Conservation (phyloP, 92 coral and sea anemone species). For the Actinernus sp. region DNA sequence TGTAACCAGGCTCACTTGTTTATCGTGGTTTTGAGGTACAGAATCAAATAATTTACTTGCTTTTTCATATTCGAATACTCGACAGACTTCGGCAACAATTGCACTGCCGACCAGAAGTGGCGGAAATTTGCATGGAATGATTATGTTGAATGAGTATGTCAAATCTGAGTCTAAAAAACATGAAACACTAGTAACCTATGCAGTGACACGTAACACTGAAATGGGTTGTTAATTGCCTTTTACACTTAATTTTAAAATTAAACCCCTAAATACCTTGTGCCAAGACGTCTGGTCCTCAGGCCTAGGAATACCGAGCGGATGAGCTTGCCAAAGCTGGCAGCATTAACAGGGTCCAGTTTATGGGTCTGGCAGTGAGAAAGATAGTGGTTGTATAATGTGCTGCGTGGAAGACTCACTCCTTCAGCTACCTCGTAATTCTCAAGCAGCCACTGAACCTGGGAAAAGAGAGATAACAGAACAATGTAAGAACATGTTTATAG, state of each 20-base stretch:
- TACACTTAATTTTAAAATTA: background rate
- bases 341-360: slow-evolving; percentile 99
- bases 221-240: background rate
- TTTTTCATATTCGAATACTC: too few relatives aligned
- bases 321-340: slow-evolving; percentile 99
- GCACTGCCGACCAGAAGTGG: too few relatives aligned
- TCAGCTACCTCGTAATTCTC: slow-evolving; percentile 98
- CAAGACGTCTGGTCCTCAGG: slow-evolving; percentile 94
- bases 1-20: too few relatives aligned
- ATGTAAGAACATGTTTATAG: background rate
- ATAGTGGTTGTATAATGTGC: slow-evolving; percentile 96
- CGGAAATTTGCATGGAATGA: too few relatives aligned
- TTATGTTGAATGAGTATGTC: too few relatives aligned
- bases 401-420: slow-evolving; percentile 97
- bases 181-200: too few relatives aligned
- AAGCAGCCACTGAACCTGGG: slow-evolving; percentile 94
- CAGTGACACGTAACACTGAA: too few relatives aligned
- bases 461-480: background rate
- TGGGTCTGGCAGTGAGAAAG: slow-evolving; percentile 94
- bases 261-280: slow-evolving; percentile 78
- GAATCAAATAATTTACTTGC: too few relatives aligned
- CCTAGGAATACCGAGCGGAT: slow-evolving; percentile 99
- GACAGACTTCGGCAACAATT: too few relatives aligned
- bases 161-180: too few relatives aligned
- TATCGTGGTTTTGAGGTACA: too few relatives aligned